Evolutionary conservation across 1,140 invertebrate genomes (phyloP).

Genomic region (Metopolophium dirhodum): DNA sequence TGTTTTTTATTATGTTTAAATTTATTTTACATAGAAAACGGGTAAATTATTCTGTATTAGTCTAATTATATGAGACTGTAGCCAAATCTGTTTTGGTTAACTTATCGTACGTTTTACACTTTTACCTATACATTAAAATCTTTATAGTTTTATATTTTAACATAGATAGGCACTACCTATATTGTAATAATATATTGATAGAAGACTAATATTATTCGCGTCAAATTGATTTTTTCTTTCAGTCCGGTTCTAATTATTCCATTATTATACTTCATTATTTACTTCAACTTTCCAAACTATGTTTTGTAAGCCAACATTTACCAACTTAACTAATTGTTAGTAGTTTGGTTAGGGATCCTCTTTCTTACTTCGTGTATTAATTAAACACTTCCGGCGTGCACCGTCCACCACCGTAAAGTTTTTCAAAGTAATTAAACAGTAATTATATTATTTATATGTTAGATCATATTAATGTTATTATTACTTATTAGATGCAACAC

Average conservation of each 20-base stretch:
- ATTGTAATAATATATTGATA: background rate
- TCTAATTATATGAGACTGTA: no score
- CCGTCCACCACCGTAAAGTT: background rate
- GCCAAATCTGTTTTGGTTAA: no score
- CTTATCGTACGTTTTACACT: no score
- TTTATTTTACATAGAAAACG: no score
- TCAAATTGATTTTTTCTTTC: background rate
- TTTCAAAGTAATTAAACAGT: background rate
- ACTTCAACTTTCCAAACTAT: background rate
- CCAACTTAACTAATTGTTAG: background rate
- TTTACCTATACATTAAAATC: no score
- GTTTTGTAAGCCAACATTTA: background rate
- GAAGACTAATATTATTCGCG: background rate
- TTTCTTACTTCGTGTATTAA: constrained; percentile 7
- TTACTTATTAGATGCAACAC: background rate
- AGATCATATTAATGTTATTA: background rate
- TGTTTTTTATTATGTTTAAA: no score
- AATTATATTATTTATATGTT: background rate
- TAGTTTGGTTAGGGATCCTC: background rate
- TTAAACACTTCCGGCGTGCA: background rate
- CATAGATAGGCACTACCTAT: background rate
- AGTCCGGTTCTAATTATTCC: background rate
- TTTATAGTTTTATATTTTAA: background rate
- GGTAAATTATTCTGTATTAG: no score
- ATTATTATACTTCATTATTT: background rate